Base-by-base conservation (phyloP, 1,140 invertebrate genomes). In the Berghia stephanieae region DNA sequence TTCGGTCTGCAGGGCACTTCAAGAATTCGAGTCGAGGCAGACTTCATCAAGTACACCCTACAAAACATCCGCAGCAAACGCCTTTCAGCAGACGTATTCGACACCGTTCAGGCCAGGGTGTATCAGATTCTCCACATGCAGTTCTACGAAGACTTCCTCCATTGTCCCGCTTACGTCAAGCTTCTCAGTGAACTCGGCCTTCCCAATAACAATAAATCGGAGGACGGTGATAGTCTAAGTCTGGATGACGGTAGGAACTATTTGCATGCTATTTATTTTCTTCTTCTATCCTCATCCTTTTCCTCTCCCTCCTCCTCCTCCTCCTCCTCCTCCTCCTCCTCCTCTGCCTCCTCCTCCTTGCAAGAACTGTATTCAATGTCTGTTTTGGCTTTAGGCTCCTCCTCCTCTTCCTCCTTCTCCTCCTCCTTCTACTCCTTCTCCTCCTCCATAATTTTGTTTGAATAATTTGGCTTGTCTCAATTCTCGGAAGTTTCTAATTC, bases 111-210 rank as follows among this genome's bases (percentile, higher is more conserved):
- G 88, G 82, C 87, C 24, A 90, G 90, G 89, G 89, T 90, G 10
- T 88, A 87, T 79, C 87, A 90, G 60, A 86, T 87, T 38, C 83
- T 91, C 67, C 87, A 89, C 75, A 92, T 93, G 46, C 91, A 92
- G 75, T 95, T 93, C 86, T 90, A 94, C 74, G 93, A 93, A 13
- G 90, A 92, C 0, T 96, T 95, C 83, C 93, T 93, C 76, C 92
- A 92, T 82, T 93, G 92, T 75, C 89, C 91, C 69, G 90, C 91
- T 0, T 96, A 96, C 83, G 88, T 94, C 0, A 93, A 94, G 83
- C 90, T 96, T 31, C 89, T 96, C 3, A 92, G 93, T 44, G 94
- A 96, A 82, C 86, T 96, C 24, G 94, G 95, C 86, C 88, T 96
- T 43, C 71, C 94, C 0, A 93, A 92, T 78, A 92, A 92, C 78